Conservation (phyloP, 2,797 vertebrate genomes). For the Gymnothorax javanicus region DNA sequence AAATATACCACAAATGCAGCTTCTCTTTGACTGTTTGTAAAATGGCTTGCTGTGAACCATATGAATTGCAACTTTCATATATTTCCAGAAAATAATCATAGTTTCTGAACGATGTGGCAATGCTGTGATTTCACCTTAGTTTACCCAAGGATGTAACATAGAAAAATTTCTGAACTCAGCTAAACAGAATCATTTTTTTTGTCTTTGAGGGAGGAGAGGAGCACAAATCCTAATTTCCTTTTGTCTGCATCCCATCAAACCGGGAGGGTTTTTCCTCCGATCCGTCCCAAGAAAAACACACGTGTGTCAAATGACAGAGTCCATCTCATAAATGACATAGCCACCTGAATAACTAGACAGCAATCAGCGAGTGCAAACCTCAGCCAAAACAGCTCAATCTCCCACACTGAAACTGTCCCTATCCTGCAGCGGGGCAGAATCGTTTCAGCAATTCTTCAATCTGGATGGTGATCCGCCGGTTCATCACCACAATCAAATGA, state of each 20-base stretch:
- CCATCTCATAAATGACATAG: neutral
- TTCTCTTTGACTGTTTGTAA: neutral
- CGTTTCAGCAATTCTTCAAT: no score
- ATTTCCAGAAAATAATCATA: neutral
- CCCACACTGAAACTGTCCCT: no score
- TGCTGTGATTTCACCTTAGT: neutral
- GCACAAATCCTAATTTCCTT: neutral
- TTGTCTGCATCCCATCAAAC: neutral
- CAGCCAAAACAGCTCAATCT: no score
- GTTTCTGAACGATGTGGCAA: neutral
- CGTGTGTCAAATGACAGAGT: neutral
- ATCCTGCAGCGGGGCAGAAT: no score
- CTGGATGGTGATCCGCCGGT: no score
- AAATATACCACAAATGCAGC: neutral
- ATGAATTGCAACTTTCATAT: neutral
- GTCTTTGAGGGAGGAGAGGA: neutral
- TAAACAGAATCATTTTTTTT: neutral
- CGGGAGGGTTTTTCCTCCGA: neutral
- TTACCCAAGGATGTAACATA: neutral
- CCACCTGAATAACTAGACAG: no score
- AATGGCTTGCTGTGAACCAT: neutral
- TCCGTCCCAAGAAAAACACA: neutral
- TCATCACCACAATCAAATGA: no score
- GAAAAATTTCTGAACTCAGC: neutral
- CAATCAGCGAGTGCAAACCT: no score